phyloP scores from a whole-genome alignment of 2,888 invertebrate genomes.

The Argyresthia goedartella region DNA sequence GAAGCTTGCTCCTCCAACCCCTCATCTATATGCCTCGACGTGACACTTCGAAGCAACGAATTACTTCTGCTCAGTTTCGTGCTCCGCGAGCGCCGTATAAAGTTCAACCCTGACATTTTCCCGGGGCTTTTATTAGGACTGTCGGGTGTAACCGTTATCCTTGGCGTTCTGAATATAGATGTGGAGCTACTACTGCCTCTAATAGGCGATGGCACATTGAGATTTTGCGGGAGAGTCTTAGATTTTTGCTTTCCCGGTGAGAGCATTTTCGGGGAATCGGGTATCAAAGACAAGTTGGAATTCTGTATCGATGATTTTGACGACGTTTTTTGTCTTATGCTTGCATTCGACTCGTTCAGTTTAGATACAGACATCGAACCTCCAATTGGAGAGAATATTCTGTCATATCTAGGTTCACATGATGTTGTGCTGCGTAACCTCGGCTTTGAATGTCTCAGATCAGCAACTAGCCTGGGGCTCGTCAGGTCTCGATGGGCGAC shows the following conservation, averaged over 20 bases:
- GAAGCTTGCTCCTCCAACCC: slow-evolving; percentile 45
- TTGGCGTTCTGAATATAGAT: slow-evolving; percentile 55
- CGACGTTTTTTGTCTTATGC: slow-evolving; percentile 36
- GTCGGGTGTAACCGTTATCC: slow-evolving; percentile 58
- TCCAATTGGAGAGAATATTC: slow-evolving; percentile 53
- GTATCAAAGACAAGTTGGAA: slow-evolving; percentile 57
- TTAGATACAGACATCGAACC: slow-evolving; percentile 50
- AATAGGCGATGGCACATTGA: slow-evolving; percentile 55
- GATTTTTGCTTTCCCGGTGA: slow-evolving; percentile 66
- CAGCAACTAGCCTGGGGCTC: slow-evolving; percentile 51
- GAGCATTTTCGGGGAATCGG: slow-evolving; percentile 58
- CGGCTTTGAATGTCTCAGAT: slow-evolving; percentile 43
- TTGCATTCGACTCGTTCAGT: slow-evolving; percentile 46
- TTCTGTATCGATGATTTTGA: slow-evolving; percentile 47
- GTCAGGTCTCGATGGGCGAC: slow-evolving; percentile 48
- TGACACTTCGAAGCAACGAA: slow-evolving; percentile 71
- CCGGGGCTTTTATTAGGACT: slow-evolving; percentile 68
- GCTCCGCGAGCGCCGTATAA: slow-evolving; percentile 79
- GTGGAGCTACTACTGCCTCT: slow-evolving; percentile 59
- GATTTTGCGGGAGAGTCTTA: slow-evolving; percentile 74
- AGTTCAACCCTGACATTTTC: slow-evolving; percentile 65
- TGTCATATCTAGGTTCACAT: slow-evolving; percentile 57
- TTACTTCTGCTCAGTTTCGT: slow-evolving; percentile 79
- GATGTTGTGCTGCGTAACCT: slow-evolving; percentile 55
- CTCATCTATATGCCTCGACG: slow-evolving; percentile 59